Evolutionary conservation across 2,113 vertebrate species (phyloP).

Genomic region (Dipodomys ordii): DNA sequence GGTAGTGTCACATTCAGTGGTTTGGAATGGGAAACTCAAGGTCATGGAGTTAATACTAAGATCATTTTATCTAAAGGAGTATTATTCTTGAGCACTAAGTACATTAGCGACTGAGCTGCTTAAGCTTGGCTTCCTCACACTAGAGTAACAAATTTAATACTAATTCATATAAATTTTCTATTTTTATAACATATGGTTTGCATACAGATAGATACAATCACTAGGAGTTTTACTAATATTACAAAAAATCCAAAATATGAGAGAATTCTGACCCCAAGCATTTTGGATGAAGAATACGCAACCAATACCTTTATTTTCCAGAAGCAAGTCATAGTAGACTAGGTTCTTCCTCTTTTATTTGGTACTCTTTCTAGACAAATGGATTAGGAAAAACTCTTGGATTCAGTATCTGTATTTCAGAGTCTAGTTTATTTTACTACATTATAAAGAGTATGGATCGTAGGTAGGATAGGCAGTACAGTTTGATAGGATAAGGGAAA

Average conservation of each 20-base stretch:
- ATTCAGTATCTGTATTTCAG: conserved; percentile 18
- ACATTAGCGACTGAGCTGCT: neutral
- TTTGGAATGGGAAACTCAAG: neutral
- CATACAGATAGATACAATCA: neutral
- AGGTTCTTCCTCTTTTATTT: conserved; percentile 1
- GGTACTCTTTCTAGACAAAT: conserved; percentile 11
- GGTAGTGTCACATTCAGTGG: neutral
- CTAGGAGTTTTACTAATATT: neutral
- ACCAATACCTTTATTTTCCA: neutral
- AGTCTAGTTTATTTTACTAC: neutral
- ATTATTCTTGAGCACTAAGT: neutral
- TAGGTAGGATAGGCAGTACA: neutral
- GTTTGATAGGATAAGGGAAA: neutral
- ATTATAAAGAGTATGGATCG: neutral
- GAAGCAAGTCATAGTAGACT: neutral
- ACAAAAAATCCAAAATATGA: neutral
- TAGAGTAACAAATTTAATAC: conserved; percentile 26
- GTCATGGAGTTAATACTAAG: neutral
- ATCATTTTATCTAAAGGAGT: conserved; percentile 9
- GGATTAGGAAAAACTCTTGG: conserved; percentile 55
- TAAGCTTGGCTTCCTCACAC: neutral
- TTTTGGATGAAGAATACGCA: neutral
- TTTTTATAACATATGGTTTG: neutral
- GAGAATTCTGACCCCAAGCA: neutral
- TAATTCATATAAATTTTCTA: conserved; percentile 34